Conservation (phyloP, 2,888 invertebrate genomes). For the Caenorhabditis japonica region DNA sequence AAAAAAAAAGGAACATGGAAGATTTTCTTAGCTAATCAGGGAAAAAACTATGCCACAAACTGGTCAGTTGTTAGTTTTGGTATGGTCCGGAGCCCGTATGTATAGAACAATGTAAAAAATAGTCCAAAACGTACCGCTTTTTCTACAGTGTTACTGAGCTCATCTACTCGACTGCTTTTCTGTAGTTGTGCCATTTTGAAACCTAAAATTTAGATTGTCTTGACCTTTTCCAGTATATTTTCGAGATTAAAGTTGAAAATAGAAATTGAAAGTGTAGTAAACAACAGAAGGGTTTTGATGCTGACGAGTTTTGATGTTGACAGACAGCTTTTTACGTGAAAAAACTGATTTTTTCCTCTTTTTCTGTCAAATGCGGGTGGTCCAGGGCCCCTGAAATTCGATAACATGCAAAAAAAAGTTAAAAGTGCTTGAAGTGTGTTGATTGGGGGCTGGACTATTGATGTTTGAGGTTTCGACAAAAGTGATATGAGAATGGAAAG, state of each 20-base stretch:
- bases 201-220: neutral
- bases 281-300: too few relatives aligned
- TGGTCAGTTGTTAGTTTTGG: too few relatives aligned
- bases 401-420: slow-evolving; percentile 11
- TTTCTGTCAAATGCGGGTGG: too few relatives aligned
- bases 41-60: too few relatives aligned
- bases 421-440: slow-evolving; percentile 25
- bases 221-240: neutral
- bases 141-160: slow-evolving; percentile 41
- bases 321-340: slow-evolving; percentile 11
- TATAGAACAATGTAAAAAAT: neutral
- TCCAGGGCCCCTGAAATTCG: slow-evolving; percentile 31
- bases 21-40: slow-evolving; percentile 18
- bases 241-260: too few relatives aligned
- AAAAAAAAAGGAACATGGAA: neutral
- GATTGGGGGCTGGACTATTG: slow-evolving; percentile 6
- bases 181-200: slow-evolving; percentile 34
- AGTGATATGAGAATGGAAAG: too few relatives aligned
- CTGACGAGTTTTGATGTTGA: slow-evolving; percentile 19
- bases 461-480: slow-evolving; percentile 43
- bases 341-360: too few relatives aligned
- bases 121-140: slow-evolving; percentile 31
- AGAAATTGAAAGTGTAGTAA: too few relatives aligned
- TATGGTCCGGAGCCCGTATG: neutral
- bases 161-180: slow-evolving; percentile 35